Evolutionary conservation across 1,140 invertebrate genomes (phyloP), one percentile per base, ranked within the genome.

Genomic region (Hesperophylax magnus): DNA sequence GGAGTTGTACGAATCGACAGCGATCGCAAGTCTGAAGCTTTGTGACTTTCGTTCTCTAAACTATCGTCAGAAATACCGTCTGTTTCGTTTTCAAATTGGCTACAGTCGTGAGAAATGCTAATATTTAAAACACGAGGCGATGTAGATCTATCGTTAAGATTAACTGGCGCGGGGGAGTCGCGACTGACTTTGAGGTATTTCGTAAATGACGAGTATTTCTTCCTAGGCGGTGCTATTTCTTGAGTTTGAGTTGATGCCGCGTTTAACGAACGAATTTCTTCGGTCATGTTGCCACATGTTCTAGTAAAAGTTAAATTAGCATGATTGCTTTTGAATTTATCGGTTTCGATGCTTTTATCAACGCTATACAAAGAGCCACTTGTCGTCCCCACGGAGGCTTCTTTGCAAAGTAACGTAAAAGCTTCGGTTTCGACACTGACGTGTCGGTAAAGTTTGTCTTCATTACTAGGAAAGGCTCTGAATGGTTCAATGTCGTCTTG

Each of bases 401-500:
- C 89, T 85, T 91, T 89, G 81, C 85, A 88, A 5, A 87, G 82
- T 20, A 87, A 86, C 54, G 89, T 87, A 80, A 87, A 84, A 69
- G 85, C 81, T 72, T 86, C 85, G 22, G 90, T 88, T 87, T 88
- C 86, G 79, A 87, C 89, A 75, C 86, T 81, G 67, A 86, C 86
- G 83, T 90, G 87, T 78, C 84, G 82, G 78, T 86, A 82, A 20
- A 85, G 22, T 77, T 85, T 85, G 79, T 85, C 86, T 22, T 82
- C 81, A 53, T 87, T 56, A 47, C 84, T 86, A 39, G 88, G 85
- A 82, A 86, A 84, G 14, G 81, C 77, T 78, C 86, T 74, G 71
- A 87, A 88, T 5, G 88, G 80, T 80, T 90, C 87, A 20, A 92
- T 86, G 85, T 92, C 92, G 17, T 85, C 85, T 78, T 90, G 88